Percentiles rank a stretch among this genome's conserved stretches.
Conservation (phyloP, 1,140 invertebrate species). For the Eciton burchellii region DNA sequence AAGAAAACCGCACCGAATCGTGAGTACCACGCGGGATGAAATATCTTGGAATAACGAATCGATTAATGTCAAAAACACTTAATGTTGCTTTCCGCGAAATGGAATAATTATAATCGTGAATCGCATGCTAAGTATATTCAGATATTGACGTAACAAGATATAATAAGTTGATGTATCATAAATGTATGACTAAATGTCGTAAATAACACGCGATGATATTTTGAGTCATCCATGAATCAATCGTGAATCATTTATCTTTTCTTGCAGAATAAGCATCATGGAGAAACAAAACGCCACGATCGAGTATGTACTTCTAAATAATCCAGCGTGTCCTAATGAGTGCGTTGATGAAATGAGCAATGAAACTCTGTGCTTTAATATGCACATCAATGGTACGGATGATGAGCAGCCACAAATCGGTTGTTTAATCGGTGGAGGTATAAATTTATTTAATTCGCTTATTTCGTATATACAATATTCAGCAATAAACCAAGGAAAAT, state of each 20-base stretch:
- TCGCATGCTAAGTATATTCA: not conserved
- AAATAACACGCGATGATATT: not conserved
- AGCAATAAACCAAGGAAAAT: not conserved
- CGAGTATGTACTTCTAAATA: constrained; percentile 23
- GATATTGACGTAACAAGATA: not conserved
- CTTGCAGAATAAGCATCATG: constrained; percentile 34
- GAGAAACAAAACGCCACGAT: constrained; percentile 31
- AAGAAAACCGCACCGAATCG: not conserved
- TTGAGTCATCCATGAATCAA: not conserved
- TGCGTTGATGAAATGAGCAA: constrained; percentile 50
- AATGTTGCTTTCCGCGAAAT: not conserved
- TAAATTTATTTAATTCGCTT: constrained; percentile 2
- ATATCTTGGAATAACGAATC: not conserved
- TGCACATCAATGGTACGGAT: not conserved
- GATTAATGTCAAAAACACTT: no score
- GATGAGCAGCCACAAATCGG: constrained; percentile 15
- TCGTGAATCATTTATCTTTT: not conserved
- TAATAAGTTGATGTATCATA: not conserved
- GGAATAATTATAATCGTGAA: not conserved
- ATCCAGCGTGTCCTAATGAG: constrained; percentile 34
- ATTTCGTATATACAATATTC: not conserved
- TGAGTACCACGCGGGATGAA: constrained; percentile 9
- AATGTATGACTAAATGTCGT: not conserved
- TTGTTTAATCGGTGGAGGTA: constrained; percentile 57
- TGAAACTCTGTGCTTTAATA: constrained; percentile 45